Evolutionary conservation across 2,888 invertebrate species (phyloP).

Genomic region (Ommatoiulus sabulosus): DNA sequence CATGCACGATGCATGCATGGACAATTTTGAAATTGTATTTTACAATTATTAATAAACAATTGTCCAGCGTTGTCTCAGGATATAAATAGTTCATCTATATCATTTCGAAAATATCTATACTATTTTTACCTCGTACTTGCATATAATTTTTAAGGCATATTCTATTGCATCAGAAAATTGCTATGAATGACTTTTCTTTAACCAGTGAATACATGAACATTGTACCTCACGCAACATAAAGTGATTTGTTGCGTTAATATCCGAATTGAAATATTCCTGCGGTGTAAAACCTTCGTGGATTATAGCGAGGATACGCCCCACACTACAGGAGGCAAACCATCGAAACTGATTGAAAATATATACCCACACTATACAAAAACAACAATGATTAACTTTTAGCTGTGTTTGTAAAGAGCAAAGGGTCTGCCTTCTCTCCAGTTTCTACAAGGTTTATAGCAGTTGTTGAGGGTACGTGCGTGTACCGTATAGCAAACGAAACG

Average conservation of each 20-base stretch:
- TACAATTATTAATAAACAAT: too few relatives aligned
- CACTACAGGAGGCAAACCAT: constrained; percentile 3
- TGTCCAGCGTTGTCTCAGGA: too few relatives aligned
- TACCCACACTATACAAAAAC: constrained; percentile 3
- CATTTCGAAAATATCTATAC: too few relatives aligned
- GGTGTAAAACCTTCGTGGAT: constrained; percentile 7
- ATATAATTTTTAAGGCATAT: too few relatives aligned
- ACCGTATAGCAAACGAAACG: background rate
- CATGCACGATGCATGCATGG: too few relatives aligned
- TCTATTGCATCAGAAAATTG: too few relatives aligned
- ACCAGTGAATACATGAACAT: background rate
- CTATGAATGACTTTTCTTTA: too few relatives aligned
- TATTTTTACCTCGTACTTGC: too few relatives aligned
- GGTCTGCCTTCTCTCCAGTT: background rate
- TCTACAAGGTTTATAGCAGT: background rate
- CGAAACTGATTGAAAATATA: constrained; percentile 6
- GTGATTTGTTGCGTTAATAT: constrained; percentile 34
- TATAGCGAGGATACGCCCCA: constrained; percentile 21
- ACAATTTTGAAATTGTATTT: too few relatives aligned
- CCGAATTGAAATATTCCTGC: constrained; percentile 14
- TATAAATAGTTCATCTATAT: too few relatives aligned
- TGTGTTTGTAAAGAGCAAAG: too few relatives aligned
- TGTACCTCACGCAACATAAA: constrained; percentile 5
- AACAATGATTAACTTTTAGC: background rate
- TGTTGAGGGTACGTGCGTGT: background rate